Base-by-base conservation (phyloP, 2,797 vertebrate species). In the Myiotriccus ornatus region DNA sequence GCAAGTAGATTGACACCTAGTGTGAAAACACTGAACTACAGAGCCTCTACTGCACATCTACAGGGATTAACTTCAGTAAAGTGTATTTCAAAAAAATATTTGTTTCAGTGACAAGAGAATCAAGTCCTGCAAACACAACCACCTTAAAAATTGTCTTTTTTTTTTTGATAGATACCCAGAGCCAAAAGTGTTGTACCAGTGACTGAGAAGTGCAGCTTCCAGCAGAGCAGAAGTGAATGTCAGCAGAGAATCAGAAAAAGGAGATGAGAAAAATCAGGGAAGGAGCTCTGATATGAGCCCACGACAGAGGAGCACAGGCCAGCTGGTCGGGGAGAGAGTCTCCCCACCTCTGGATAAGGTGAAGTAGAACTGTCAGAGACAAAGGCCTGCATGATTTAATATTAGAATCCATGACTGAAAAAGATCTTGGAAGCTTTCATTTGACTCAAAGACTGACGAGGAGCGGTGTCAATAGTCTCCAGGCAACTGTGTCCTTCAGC, bases 1-100 rank as follows among this genome's bases (percentile, higher is more conserved):
- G 95, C 95, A 96, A 77, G 91, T 37, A 97, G 93, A 96, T 93
- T 91, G 97, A 97, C 97, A 97, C 87, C 97, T 97, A 97, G 97
- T 95, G 97, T 89, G 50, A 82, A 87, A 96, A 93, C 16, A 68
- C 14, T 89, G 96, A 97, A 97, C 84, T 97, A 89, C 96, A 96
- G n/a, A 70, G 62, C 35, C 47, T 41, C 43, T 24, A 59, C 32
- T 53, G 32, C 32, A 16, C 34, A 55, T n/a, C 46, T 78, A 46
- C 35, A 20, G 55, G 2, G 41, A 59, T 15, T 8, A 16, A 53
- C 27, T 44, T 15, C 17, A 62, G 59, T 15, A 10, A 76, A 25
- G 21, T 6, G 8, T 1, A 7, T 3, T n/a, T n/a, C n/a, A n/a
- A n/a, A n/a, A n/a, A 24, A 49, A 14, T 27, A 12, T 41, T 68